A percentile compares a stretch with the other conserved stretches of the same genome.
These are phyloP conservation scores for Oncorhynchus masou DNA, from an alignment of 2,113 vertebrate species.

Conservation along the genomic window DNA sequence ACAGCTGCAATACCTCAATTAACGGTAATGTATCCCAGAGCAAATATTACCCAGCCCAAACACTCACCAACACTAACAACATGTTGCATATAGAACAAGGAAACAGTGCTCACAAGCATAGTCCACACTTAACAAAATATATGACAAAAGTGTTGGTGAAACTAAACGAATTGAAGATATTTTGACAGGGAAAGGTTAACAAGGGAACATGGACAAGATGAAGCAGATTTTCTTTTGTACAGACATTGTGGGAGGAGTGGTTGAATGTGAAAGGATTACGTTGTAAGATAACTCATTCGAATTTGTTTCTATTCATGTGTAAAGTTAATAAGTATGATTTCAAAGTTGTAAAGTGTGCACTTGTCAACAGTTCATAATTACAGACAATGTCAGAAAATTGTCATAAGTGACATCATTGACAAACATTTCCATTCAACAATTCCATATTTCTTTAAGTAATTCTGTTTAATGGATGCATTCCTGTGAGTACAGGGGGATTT, in stretches of 20 bases:
- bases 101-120: background rate
- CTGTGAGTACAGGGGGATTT: constrained; percentile 28
- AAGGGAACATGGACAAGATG: no score
- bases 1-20: constrained; percentile 73
- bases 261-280: no score
- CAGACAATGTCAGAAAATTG: background rate
- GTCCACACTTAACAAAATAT: no score
- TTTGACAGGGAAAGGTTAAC: no score
- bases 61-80: constrained; percentile 32
- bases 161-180: no score
- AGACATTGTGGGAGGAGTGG: no score
- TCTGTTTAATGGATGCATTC: constrained; percentile 44
- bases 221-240: no score
- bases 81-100: constrained; percentile 26
- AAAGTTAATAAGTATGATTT: no score
- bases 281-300: no score
- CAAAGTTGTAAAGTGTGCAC: no score
- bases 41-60: constrained; percentile 54
- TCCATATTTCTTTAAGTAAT: background rate
- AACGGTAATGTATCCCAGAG: constrained; percentile 65
- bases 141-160: no score
- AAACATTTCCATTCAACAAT: constrained; percentile 30
- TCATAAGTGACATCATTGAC: constrained; percentile 27
- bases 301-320: no score
- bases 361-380: background rate